Percentiles rank a stretch among this genome's conserved stretches.
Conservation (phyloP, 1,140 invertebrate species). For the Brachionus plicatilis region DNA sequence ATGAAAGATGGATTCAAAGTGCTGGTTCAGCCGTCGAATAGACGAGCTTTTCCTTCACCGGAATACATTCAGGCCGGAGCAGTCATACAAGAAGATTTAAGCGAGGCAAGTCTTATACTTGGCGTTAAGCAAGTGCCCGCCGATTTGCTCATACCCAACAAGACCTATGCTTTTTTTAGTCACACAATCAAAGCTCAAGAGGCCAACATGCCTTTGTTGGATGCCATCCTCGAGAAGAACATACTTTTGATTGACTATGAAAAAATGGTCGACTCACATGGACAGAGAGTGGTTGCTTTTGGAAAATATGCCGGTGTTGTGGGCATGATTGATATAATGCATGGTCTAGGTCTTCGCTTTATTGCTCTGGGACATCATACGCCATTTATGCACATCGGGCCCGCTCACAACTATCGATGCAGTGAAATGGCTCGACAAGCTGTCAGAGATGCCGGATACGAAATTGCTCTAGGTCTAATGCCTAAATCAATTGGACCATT, state of each 20-base stretch:
- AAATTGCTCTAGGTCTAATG: slow-evolving; percentile 92
- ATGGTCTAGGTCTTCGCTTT: slow-evolving; percentile 85
- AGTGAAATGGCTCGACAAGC: slow-evolving; percentile 94
- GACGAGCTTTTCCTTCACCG: slow-evolving; percentile 91
- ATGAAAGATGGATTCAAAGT: slow-evolving; percentile 74
- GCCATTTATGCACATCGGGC: slow-evolving; percentile 97
- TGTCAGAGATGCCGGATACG: slow-evolving; percentile 92
- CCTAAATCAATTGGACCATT: slow-evolving; percentile 77
- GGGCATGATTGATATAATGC: slow-evolving; percentile 96
- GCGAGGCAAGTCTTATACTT: slow-evolving; percentile 87
- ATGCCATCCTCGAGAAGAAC: slow-evolving; percentile 91
- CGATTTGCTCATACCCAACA: slow-evolving; percentile 83
- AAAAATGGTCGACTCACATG: slow-evolving; percentile 79
- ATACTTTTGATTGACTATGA: slow-evolving; percentile 96
- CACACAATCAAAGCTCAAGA: slow-evolving; percentile 99
- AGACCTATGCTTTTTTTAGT: slow-evolving; percentile 97
- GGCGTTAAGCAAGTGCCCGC: slow-evolving; percentile 96
- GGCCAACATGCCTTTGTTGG: slow-evolving; percentile 91
- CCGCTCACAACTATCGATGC: slow-evolving; percentile 94
- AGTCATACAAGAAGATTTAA: slow-evolving; percentile 88
- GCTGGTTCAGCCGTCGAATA: slow-evolving; percentile 93
- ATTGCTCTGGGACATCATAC: slow-evolving; percentile 95
- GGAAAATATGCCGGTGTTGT: slow-evolving; percentile 97
- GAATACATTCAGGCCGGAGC: slow-evolving; percentile 80
- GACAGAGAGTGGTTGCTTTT: slow-evolving; percentile 89